Base-by-base conservation (phyloP, 2,113 vertebrate genomes). In the Phyllostomus discolor region DNA sequence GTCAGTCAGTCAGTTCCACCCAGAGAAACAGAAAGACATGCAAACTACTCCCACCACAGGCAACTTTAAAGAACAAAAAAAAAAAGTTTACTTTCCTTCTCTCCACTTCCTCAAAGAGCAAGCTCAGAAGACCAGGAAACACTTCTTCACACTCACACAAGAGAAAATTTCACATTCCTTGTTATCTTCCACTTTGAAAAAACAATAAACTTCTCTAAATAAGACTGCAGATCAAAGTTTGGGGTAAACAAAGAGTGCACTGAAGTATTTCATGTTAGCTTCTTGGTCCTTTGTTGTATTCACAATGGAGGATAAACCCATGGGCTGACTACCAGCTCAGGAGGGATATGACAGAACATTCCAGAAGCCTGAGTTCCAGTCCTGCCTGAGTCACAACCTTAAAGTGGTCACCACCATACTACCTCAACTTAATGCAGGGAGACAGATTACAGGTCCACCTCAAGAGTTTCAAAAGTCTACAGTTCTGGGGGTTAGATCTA, bases 51-150 rank as follows among this genome's bases (percentile, higher is more conserved):
- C 66, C 66, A 24, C 26, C 41, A n/a, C 14, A 50, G 48, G 4
- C 15, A 3, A 5, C 6, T 2, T n/a, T 6, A 9, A 50, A 67
- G 35, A 46, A 46, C 12, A 54, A 43, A 46, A 46, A 16, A 54
- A 43, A 46, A 62, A 35, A 10, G 14, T 24, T 15, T 17, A 38
- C 69, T 62, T 85, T 72, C 43, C 81, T 59, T 48, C 17, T 9
- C 54, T 79, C 62, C 38, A 80, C 52, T 43, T 75, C 93, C 94
- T 88, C 67, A 43, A 57, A 88, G 66, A 88, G 19, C 88, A 70
- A 70, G 38, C 82, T 82, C 91, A 19, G 12, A 26, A 35, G 57
- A 33, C 2, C 7, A 88, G 96, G 87, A 46, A 72, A 72, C 26
- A 17, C 8, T 83, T 90, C 91, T 46, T 75, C 80, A 75, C 19